Evolutionary conservation across 2,113 vertebrate species (phyloP), one percentile per base, ranked within the genome.

Genomic region (Nothoprocta pentlandii): DNA sequence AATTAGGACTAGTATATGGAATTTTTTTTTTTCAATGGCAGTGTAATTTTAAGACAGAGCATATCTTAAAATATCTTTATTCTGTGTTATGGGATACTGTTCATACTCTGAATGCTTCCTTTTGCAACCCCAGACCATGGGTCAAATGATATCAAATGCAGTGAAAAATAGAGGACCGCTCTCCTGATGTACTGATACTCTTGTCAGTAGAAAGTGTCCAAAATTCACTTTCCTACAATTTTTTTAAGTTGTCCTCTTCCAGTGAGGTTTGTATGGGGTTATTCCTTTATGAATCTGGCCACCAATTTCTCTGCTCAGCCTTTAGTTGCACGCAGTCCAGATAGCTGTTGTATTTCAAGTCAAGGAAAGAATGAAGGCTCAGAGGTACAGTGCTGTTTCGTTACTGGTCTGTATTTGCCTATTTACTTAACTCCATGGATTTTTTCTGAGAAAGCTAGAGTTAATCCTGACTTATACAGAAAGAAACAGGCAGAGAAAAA

Each of bases 211-310:
- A 1, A 66, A 70, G 4, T 69, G 79, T 10, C 12, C 19, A 12
- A 46, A 51, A 13, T 5, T 73, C 14, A 2, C 25, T 56, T 63
- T 39, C 26, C 20, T 79, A 3, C 3, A 8, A 10, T 49, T 49
- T 47, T 23, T 71, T 13, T 47, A 30, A 80, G 7, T 1, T 89
- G 23, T 21, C 47, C 3, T 53, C 54, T 84, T 78, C 51, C 42
- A 54, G 3, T 1, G 16, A 11, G 16, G n/a, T 5, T 46, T 75
- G 0, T 28, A 9, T 14, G 9, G 16, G 5, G 6, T 6, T 32
- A 10, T 16, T 81, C 21, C 9, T 42, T 36, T 58, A 23, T 71
- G 26, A 53, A 70, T 28, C 5, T 12, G 20, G n/a, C n/a, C 10
- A 3, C 26, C 2, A 0, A 7, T 32, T 66, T 22, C 28, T 46